Percentiles rank a stretch among this genome's conserved stretches.
Evolutionary conservation across 2,888 invertebrate species (phyloP).

Genomic region (Dascillus cervinus): DNA sequence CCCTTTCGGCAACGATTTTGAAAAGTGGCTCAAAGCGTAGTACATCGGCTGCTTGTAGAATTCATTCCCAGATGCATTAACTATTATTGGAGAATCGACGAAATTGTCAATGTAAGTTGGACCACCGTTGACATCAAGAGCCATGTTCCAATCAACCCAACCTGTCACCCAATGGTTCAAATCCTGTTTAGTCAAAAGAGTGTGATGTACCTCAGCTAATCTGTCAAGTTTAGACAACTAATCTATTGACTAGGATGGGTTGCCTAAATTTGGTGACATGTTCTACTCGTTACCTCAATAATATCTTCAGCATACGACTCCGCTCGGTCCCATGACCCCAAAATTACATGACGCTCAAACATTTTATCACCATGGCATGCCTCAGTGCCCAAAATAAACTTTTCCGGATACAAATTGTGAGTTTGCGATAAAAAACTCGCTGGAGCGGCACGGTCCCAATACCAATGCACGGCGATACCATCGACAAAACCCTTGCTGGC

Average conservation of each 20-base stretch:
- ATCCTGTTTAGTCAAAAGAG: too few relatives aligned
- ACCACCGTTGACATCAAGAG: constrained; percentile 64
- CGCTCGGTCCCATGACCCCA: constrained; percentile 58
- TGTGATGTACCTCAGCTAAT: too few relatives aligned
- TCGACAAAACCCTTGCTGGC: constrained; percentile 55
- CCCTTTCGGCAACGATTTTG: constrained; percentile 54
- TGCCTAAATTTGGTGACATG: too few relatives aligned
- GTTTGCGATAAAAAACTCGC: constrained; percentile 50
- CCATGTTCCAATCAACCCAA: constrained; percentile 90
- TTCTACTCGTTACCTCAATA: constrained; percentile 57
- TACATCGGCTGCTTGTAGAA: constrained; percentile 87
- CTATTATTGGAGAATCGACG: constrained; percentile 74
- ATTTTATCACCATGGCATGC: constrained; percentile 69
- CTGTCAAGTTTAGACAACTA: too few relatives aligned
- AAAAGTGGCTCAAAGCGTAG: constrained; percentile 76
- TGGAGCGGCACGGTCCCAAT: constrained; percentile 56
- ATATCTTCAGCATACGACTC: constrained; percentile 47
- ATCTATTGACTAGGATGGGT: too few relatives aligned
- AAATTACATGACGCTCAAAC: too few relatives aligned
- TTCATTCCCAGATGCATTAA: constrained; percentile 53
- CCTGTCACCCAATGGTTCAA: constrained; percentile 67
- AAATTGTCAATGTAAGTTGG: constrained; percentile 74
- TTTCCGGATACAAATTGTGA: constrained; percentile 27
- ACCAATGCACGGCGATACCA: constrained; percentile 81
- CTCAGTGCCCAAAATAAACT: constrained; percentile 69